Percentiles rank a stretch among this genome's conserved stretches.
Evolutionary conservation across 2,113 vertebrate genomes (phyloP).

Genomic region (Pomatostomus ruficeps): DNA sequence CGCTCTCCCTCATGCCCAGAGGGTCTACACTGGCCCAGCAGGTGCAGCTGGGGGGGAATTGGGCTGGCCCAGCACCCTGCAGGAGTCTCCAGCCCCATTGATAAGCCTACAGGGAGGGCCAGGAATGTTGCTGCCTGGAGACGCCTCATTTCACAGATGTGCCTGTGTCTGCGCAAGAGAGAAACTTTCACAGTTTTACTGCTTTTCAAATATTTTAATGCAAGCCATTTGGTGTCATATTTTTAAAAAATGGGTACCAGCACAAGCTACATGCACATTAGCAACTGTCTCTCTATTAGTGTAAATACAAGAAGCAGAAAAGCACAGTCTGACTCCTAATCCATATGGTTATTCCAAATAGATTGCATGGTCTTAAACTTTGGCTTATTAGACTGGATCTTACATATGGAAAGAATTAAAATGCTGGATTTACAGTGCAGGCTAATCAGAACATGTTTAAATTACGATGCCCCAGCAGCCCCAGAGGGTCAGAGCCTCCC

Average conservation of each 20-base stretch:
- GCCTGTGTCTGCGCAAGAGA: background rate
- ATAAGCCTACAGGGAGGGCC: background rate
- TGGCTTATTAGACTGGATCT: conserved; percentile 40
- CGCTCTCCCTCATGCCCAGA: background rate
- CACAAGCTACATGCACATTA: conserved; percentile 10
- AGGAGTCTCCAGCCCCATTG: background rate
- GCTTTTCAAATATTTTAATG: conserved; percentile 51
- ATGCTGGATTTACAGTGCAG: conserved; percentile 42
- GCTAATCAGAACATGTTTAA: conserved; percentile 55
- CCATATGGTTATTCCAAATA: conserved; percentile 50
- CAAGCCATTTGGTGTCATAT: conserved; percentile 51
- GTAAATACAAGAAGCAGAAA: conserved; percentile 55
- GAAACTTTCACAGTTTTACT: conserved; percentile 32
- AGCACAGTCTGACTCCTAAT: conserved; percentile 53
- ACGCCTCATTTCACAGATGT: background rate
- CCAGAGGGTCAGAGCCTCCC: conserved; percentile 31
- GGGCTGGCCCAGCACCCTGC: background rate
- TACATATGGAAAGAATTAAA: conserved; percentile 59
- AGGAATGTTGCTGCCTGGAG: background rate
- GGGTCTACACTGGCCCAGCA: background rate
- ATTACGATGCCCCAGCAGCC: conserved; percentile 44
- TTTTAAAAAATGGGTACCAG: conserved; percentile 31
- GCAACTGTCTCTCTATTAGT: conserved; percentile 22
- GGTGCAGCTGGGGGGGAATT: background rate
- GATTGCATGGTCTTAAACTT: conserved; percentile 49